A percentile compares a stretch with the other conserved stretches of the same genome.
These are phyloP conservation scores for Euwallacea similis DNA, from an alignment of 1,140 invertebrate species.

Conservation along the genomic window DNA sequence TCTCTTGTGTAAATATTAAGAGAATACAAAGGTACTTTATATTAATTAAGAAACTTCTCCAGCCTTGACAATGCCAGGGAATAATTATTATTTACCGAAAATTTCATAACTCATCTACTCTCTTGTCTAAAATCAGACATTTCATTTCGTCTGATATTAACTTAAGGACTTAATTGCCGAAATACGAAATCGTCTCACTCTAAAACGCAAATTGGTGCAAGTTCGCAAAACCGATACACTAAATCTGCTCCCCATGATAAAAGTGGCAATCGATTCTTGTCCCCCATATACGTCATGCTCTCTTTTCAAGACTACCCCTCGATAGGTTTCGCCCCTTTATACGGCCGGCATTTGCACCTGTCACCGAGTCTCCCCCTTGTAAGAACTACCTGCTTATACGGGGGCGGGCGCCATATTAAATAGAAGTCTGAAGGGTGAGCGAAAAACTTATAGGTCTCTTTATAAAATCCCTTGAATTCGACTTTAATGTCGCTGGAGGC, in stretches of 20 bases:
- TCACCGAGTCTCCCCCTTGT: slow-evolving; percentile 30
- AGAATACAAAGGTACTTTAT: slow-evolving; percentile 31
- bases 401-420: slow-evolving; percentile 33
- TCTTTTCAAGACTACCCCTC: slow-evolving; percentile 25
- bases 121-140: slow-evolving; percentile 8
- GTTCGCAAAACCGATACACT: too few species aligned
- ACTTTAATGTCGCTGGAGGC: slow-evolving; percentile 14
- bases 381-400: slow-evolving; percentile 29
- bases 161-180: not conserved
- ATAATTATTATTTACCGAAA: slow-evolving; percentile 31
- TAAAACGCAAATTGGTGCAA: not conserved
- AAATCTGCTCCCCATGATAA: not conserved
- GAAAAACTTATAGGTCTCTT: slow-evolving; percentile 16
- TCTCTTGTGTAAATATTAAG: slow-evolving; percentile 14
- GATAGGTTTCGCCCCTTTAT: slow-evolving; percentile 25
- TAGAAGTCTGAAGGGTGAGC: slow-evolving; percentile 20
- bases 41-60: slow-evolving; percentile 30
- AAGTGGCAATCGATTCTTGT: slow-evolving; percentile 19
- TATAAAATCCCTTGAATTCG: slow-evolving; percentile 18
- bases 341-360: slow-evolving; percentile 27
- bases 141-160: slow-evolving; percentile 16
- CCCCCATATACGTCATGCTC: slow-evolving; percentile 23
- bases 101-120: slow-evolving; percentile 31
- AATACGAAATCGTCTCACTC: not conserved
- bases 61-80: slow-evolving; percentile 24